Conservation (phyloP, 2,797 vertebrate genomes). For the Amazona finschi region DNA sequence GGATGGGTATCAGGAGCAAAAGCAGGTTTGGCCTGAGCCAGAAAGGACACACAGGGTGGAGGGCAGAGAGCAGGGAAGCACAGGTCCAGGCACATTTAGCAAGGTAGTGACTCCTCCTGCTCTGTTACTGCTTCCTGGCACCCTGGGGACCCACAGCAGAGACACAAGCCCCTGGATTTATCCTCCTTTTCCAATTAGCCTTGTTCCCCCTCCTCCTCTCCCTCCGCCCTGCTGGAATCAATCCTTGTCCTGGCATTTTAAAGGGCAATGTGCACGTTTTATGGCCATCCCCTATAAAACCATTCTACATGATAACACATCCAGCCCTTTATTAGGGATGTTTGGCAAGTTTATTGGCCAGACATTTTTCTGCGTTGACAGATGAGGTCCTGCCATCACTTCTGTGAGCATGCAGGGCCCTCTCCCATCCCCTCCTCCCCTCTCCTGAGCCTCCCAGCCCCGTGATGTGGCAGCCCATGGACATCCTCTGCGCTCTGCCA, state of each 20-base stretch:
- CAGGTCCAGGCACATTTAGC: background rate
- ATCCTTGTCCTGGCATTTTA: constrained; percentile 65
- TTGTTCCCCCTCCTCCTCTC: constrained; percentile 36
- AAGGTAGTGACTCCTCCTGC: background rate
- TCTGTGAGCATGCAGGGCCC: background rate
- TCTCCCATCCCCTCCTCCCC: background rate
- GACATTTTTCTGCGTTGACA: constrained; percentile 53
- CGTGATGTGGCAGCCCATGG: accelerated
- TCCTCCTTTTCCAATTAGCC: constrained; percentile 54
- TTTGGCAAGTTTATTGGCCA: constrained; percentile 68
- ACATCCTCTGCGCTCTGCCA: background rate
- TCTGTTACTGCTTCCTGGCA: background rate
- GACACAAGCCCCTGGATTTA: constrained; percentile 49
- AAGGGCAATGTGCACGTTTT: constrained; percentile 65
- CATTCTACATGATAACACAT: constrained; percentile 66
- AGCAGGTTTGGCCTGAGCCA: background rate
- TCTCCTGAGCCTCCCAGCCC: background rate
- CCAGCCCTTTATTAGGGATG: constrained; percentile 64
- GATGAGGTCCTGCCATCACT: constrained; percentile 61
- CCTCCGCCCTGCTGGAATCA: constrained; percentile 26
- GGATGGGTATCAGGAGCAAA: background rate
- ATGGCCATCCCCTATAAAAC: constrained; percentile 62
- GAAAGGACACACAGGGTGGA: background rate
- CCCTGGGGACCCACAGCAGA: background rate
- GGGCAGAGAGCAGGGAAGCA: background rate